Evolutionary conservation across 2,888 invertebrate genomes (phyloP).

Genomic region (Blastobasis lacticolella): DNA sequence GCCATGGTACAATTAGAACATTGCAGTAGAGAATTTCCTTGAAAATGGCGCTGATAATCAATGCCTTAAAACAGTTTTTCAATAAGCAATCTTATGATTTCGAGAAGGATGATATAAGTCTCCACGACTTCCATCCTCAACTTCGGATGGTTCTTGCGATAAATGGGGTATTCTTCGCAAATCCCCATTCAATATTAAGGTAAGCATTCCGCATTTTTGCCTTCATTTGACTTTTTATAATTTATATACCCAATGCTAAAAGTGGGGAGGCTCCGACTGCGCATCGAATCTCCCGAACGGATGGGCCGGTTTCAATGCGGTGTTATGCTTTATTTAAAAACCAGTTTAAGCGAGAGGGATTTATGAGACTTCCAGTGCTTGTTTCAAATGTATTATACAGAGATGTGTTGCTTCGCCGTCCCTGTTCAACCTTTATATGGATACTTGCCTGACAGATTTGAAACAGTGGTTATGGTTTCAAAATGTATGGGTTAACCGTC

Average conservation of each 20-base stretch:
- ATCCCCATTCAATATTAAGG: slow-evolving; percentile 34
- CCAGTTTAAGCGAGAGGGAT: no score
- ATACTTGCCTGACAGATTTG: neutral
- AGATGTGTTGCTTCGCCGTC: neutral
- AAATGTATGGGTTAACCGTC: no score
- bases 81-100: slow-evolving; percentile 32
- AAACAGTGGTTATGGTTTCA: neutral
- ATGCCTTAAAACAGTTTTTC: slow-evolving; percentile 24
- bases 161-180: slow-evolving; percentile 43
- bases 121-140: slow-evolving; percentile 47
- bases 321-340: no score
- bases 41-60: neutral
- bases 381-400: no score
- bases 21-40: no score
- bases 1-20: no score
- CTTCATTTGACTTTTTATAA: neutral
- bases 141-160: slow-evolving; percentile 27
- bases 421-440: neutral
- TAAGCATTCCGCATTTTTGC: slow-evolving; percentile 11
- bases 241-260: neutral
- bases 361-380: no score
- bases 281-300: no score
- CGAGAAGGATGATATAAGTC: slow-evolving; percentile 24
- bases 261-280: neutral
- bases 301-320: neutral